Evolutionary conservation across 2,797 vertebrate species (phyloP), one percentile per base, ranked within the genome.

Genomic region (Brachyrhaphis roseni): DNA sequence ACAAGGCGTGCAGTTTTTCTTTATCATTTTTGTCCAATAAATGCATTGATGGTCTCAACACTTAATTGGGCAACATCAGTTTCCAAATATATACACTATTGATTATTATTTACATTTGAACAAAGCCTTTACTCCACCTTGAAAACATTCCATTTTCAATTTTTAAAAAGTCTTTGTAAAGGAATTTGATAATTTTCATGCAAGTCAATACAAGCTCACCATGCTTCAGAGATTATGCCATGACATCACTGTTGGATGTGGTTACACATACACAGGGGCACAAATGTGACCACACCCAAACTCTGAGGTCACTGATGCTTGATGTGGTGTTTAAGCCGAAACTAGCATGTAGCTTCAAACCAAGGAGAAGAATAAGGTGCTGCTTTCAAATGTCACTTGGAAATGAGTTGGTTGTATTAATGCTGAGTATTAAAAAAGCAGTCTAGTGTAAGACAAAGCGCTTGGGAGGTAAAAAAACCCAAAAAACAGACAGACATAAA

Each of bases 281-380:
- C 43, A 77, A 34, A 15, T 47, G 70, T 68, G n/a, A 76, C 34
- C 57, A 78, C 82, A 66, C 51, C 66, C 70, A 82, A 49, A 64
- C 18, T 51, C 43, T 26, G 31, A 45, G 28, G 16, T 75, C 39
- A 66, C 7, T 15, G 41, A 47, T 66, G 57, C 68, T 77, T 76
- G 71, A 73, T 78, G 79, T 85, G 86, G 59, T 16, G 26, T 72
- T 62, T 74, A 39, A 62, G 26, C n/a, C 73, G 45, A 84, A 84
- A 78, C 45, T 23, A 34, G 26, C 41, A 72, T 18, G 2, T 70
- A 68, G 26, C 66, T 66, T 78, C 70, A 51, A 75, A 68, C n/a
- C 31, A 55, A 45, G 8, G 15, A 74, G 36, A 34, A 26, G 46
- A 79, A 59, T 66, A 20, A 77, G 86, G 39, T 13, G 13, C 68